phyloP scores from a whole-genome alignment of 2,888 invertebrate species.

The Gastracanthus pulcherrimus region DNA sequence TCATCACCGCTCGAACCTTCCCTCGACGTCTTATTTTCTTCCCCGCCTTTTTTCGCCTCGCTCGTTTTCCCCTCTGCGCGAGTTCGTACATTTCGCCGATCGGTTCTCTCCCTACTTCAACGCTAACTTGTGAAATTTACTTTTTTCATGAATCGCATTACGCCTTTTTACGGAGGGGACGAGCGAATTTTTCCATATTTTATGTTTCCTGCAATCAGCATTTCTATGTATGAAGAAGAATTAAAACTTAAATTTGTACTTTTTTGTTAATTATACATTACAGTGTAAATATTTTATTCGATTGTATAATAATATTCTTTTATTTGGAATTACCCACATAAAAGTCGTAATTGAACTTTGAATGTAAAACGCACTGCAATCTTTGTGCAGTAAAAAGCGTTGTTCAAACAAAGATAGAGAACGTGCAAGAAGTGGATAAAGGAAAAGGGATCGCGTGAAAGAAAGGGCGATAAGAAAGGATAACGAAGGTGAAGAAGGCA shows the following conservation, averaged over 20 bases:
- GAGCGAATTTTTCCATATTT: not conserved
- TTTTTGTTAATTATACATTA: too few species aligned
- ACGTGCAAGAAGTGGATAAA: too few species aligned
- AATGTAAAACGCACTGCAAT: too few species aligned
- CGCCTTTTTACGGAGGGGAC: not conserved
- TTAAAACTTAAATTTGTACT: too few species aligned
- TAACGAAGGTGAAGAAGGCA: constrained; percentile 14
- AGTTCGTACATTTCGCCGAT: not conserved
- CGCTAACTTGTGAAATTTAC: not conserved
- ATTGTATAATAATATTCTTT: too few species aligned
- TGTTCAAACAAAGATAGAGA: too few species aligned
- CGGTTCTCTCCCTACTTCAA: not conserved
- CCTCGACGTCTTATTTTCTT: constrained; percentile 20
- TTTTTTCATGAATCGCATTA: not conserved
- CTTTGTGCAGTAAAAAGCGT: too few species aligned
- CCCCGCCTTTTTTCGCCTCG: constrained; percentile 2
- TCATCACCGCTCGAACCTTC: constrained; percentile 32
- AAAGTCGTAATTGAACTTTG: too few species aligned
- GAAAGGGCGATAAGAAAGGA: too few species aligned
- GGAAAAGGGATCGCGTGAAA: too few species aligned
- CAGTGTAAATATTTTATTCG: too few species aligned
- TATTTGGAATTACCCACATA: too few species aligned
- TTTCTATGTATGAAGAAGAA: not conserved
- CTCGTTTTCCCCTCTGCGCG: not conserved
- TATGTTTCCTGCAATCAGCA: not conserved